A percentile compares a stretch with the other conserved stretches of the same genome.
Evolutionary conservation across 2,797 vertebrate species (phyloP).

Genomic region (Ceryle rudis): DNA sequence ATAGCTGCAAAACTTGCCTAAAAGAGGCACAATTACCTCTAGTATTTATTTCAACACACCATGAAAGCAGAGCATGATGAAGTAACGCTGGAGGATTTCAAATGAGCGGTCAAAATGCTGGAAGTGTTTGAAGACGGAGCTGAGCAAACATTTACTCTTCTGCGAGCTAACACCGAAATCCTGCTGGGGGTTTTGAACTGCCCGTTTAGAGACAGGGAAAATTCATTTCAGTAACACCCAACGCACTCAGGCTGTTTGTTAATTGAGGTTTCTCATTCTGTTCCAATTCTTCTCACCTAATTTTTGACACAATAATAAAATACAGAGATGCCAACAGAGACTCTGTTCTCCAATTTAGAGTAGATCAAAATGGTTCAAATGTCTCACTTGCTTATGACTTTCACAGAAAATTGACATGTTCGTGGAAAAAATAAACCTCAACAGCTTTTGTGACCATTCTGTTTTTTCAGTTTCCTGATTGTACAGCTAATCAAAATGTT

Average conservation of each 20-base stretch:
- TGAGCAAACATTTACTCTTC: conserved; percentile 44
- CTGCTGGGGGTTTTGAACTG: not conserved
- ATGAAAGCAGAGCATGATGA: not conserved
- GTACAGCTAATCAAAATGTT: not conserved
- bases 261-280: not conserved
- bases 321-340: not conserved
- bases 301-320: conserved; percentile 25
- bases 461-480: not conserved
- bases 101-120: conserved; percentile 21
- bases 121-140: conserved; percentile 2
- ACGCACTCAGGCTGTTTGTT: not conserved
- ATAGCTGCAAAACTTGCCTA: fast-evolving
- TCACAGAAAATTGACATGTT: not conserved
- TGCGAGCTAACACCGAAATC: not conserved
- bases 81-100: not conserved
- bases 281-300: not conserved
- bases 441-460: not conserved
- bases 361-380: not conserved
- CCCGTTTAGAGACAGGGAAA: not conserved
- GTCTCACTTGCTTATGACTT: not conserved
- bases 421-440: not conserved
- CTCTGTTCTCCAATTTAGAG: not conserved
- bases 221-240: not conserved
- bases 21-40: not conserved
- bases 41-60: not conserved